phyloP scores from a whole-genome alignment of 2,888 invertebrate species.

The Apoda limacodes region DNA sequence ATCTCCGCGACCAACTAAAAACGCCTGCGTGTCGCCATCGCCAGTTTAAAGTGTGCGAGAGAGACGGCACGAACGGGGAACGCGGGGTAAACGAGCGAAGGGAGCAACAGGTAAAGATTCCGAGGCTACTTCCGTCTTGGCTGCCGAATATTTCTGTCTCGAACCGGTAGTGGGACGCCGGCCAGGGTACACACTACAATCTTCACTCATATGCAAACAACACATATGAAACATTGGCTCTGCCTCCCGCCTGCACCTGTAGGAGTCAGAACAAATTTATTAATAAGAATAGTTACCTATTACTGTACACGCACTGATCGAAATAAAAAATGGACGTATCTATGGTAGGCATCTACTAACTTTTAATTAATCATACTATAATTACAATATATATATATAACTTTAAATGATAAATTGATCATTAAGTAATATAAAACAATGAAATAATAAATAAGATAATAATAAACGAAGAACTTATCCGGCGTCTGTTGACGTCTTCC shows the following conservation, averaged over 20 bases:
- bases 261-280: conserved; percentile 5
- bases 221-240: conserved; percentile 29
- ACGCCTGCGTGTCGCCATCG: conserved; percentile 39
- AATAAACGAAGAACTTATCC: too few species aligned
- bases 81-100: conserved; percentile 50
- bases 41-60: conserved; percentile 28
- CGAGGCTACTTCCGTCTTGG: conserved; percentile 71
- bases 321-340: too few species aligned
- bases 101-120: conserved; percentile 71
- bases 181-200: conserved; percentile 54
- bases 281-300: too few species aligned
- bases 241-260: conserved; percentile 17
- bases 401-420: too few species aligned
- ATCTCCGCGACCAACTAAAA: conserved; percentile 43
- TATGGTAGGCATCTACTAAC: too few species aligned
- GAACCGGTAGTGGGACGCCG: conserved; percentile 67
- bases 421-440: too few species aligned
- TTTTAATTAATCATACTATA: too few species aligned
- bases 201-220: conserved; percentile 31
- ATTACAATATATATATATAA: too few species aligned
- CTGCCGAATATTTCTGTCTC: conserved; percentile 70
- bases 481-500: too few species aligned
- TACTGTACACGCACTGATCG: too few species aligned
- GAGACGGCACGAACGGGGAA: conserved; percentile 43
- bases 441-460: too few species aligned